Percentiles rank a stretch among this genome's conserved stretches.
phyloP scores from a whole-genome alignment of 2,113 vertebrate species.

The Notiomystis cincta region DNA sequence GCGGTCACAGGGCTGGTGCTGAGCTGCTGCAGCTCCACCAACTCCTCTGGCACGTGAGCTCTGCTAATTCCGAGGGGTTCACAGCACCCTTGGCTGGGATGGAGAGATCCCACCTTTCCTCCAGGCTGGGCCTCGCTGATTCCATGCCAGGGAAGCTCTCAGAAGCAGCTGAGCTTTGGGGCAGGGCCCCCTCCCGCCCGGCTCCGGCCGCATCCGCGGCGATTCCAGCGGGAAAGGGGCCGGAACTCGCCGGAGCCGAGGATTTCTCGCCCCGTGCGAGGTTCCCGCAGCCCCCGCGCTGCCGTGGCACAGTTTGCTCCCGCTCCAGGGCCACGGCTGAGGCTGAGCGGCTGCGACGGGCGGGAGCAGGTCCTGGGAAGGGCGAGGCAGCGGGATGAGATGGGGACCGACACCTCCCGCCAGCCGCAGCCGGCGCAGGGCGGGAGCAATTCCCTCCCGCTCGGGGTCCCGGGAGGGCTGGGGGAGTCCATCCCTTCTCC shows the following conservation, averaged over 20 bases:
- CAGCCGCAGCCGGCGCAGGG: background rate
- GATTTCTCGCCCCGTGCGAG: accelerated
- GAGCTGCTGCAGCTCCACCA: background rate
- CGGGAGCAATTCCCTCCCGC: background rate
- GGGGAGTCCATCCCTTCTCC: background rate
- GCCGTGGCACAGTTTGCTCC: background rate
- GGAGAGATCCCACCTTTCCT: background rate
- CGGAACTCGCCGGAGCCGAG: accelerated
- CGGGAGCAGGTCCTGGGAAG: background rate
- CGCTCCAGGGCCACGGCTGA: accelerated
- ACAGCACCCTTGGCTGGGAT: accelerated
- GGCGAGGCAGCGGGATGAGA: background rate
- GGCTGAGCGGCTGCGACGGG: background rate
- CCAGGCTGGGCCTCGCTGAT: accelerated
- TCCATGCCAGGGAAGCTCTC: no score
- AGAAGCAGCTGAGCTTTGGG: no score
- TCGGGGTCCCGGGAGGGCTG: background rate
- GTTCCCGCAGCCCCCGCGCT: background rate
- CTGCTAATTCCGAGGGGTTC: background rate
- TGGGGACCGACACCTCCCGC: background rate
- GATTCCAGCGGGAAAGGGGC: accelerated
- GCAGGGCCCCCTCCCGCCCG: background rate
- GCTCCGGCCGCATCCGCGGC: accelerated
- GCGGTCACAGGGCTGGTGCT: background rate
- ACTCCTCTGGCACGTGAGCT: background rate